These are phyloP conservation scores for Anastatus disparis DNA, from an alignment of 1,140 invertebrate species.

Conservation along the genomic window DNA sequence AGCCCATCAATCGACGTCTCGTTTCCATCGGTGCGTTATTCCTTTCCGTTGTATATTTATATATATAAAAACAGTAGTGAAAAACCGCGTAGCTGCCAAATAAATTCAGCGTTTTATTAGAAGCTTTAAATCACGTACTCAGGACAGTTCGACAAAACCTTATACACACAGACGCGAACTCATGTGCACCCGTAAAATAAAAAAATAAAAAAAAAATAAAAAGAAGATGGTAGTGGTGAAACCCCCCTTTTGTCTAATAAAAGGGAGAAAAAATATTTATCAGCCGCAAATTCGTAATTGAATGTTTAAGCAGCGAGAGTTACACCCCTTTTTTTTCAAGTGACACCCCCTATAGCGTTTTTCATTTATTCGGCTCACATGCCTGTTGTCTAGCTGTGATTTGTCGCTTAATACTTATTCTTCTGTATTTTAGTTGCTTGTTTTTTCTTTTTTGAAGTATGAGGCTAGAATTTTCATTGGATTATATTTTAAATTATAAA, in stretches of 20 bases:
- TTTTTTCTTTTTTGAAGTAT: too few species aligned
- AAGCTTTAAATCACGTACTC: conserved; percentile 35
- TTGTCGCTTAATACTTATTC: too few species aligned
- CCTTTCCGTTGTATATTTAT: too few species aligned
- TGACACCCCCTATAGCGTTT: neutral
- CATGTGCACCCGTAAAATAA: neutral
- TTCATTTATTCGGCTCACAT: neutral
- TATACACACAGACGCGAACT: neutral
- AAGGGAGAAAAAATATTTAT: conserved; percentile 28
- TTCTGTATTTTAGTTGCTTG: too few species aligned
- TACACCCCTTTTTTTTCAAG: neutral
- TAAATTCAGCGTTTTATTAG: conserved; percentile 41
- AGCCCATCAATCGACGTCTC: conserved; percentile 36
- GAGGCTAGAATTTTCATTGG: too few species aligned
- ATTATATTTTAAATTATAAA: too few species aligned
- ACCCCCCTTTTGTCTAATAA: neutral
- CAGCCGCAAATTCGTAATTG: conserved; percentile 32
- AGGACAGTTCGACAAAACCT: conserved; percentile 30
- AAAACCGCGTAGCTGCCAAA: conserved; percentile 4
- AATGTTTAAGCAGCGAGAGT: conserved; percentile 21
- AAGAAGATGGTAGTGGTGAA: neutral
- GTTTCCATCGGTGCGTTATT: too few species aligned
- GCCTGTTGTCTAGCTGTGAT: neutral
- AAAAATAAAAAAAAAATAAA: neutral
- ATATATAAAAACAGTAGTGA: neutral